phyloP scores from a whole-genome alignment of 2,113 vertebrate species.

The Cryptoleucopteryx plumbea region DNA sequence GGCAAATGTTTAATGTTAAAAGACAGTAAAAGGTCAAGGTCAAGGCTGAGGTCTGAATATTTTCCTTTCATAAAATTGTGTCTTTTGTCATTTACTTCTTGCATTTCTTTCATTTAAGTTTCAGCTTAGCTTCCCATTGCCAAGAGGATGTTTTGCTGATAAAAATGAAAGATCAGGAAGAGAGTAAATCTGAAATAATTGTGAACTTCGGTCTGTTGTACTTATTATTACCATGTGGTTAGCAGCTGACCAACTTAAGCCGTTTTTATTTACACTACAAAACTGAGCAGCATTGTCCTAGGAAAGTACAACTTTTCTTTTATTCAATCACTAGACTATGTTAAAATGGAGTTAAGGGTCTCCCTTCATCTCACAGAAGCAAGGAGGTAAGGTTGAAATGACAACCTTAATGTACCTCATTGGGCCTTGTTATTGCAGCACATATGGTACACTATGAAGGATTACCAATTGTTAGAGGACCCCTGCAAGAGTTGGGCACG shows the following conservation, averaged over 20 bases:
- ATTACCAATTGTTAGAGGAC: constrained; percentile 64
- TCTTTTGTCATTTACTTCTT: constrained; percentile 56
- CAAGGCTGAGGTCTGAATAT: constrained; percentile 73
- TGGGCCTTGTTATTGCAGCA: constrained; percentile 56
- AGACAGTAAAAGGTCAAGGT: constrained; percentile 80
- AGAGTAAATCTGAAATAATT: constrained; percentile 88
- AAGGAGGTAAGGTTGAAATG: constrained; percentile 52
- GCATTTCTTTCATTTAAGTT: constrained; percentile 65
- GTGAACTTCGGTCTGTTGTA: constrained; percentile 81
- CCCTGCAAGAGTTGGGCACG: constrained; percentile 49
- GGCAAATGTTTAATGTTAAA: constrained; percentile 81
- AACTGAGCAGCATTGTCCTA: constrained; percentile 78
- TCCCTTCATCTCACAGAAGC: constrained; percentile 35
- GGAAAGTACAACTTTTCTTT: constrained; percentile 55
- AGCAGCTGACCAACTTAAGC: constrained; percentile 95
- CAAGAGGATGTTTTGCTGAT: constrained; percentile 80
- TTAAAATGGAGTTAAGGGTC: constrained; percentile 60
- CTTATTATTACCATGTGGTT: constrained; percentile 91
- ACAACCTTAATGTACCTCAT: constrained; percentile 52
- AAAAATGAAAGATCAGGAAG: constrained; percentile 84
- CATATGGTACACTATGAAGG: constrained; percentile 61
- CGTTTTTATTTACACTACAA: constrained; percentile 79
- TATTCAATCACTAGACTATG: constrained; percentile 17
- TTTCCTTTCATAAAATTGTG: constrained; percentile 67
- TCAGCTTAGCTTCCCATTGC: constrained; percentile 59